Evolutionary conservation across 2,888 invertebrate genomes (phyloP), one percentile per base, ranked within the genome.

Genomic region (Perithous albicinctus): DNA sequence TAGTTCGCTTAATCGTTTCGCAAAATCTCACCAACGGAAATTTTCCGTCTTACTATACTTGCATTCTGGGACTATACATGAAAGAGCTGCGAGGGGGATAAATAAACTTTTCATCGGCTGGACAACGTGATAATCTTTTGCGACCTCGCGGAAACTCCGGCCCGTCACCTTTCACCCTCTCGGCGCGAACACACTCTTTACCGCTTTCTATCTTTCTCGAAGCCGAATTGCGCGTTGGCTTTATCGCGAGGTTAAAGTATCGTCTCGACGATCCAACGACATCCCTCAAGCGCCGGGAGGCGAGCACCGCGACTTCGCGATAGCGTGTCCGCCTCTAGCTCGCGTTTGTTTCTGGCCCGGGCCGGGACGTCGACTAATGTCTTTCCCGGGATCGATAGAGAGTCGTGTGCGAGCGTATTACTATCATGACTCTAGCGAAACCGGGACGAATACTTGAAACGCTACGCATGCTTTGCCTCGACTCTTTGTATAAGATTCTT

Each of bases 321-420:
- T 86, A 85, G 85, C 84, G 85, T 85, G 81, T 75, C 76, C 80
- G 83, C 82, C 82, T 80, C 85, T 85, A 84, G 84, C 84, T 77
- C 80, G 76, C 78, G 83, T 87, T 85, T 85, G 86, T 84, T 85
- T 59, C 75, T 83, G 78, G 72, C 64, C 35, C 51, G 61, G 61
- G 67, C 35, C 74, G 82, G 74, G 80, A 82, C 85, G 80, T 85
- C 85, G 86, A 84, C 84, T 85, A 86, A 87, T 86, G 85, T 85
- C 85, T 85, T 81, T 35, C 69, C 43, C 63, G 80, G 85, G 82
- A 86, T 86, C 87, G 86, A 87, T 86, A 73, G 73, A 79, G 84
- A 80, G 81, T 73, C 72, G 72, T 73, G 72, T 73, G 75, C 75
- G 35, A 54, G 54, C 63, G 32, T 67, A 32, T 56, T 67, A 29